Conservation (phyloP, 1,140 invertebrate genomes). For the Chelonus insularis region DNA sequence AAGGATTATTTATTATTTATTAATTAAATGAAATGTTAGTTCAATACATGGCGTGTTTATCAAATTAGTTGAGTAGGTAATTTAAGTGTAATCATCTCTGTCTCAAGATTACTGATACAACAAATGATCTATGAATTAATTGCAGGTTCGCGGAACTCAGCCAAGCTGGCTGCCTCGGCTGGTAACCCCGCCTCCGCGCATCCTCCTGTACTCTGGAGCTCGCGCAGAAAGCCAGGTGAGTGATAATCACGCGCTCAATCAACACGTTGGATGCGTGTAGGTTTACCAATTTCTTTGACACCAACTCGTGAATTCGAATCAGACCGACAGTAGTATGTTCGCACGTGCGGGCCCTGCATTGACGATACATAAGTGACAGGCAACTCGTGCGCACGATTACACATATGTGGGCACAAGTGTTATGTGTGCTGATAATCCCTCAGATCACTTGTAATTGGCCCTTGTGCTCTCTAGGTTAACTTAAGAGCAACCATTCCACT, state of each 20-base stretch:
- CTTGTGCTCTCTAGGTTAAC: background rate
- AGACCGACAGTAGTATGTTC: too few relatives aligned
- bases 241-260: constrained; percentile 40
- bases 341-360: background rate
- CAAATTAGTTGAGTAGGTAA: too few relatives aligned
- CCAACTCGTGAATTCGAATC: constrained; percentile 6
- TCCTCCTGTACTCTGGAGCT: constrained; percentile 76
- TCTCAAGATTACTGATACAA: background rate
- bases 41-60: too few relatives aligned
- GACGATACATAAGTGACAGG: constrained; percentile 2
- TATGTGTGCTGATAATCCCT: too few relatives aligned
- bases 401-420: background rate
- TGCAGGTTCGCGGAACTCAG: constrained; percentile 58
- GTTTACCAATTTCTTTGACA: constrained; percentile 62
- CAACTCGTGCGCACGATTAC: constrained; percentile 11
- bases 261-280: constrained; percentile 60
- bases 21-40: too few relatives aligned
- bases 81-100: too few relatives aligned
- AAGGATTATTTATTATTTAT: too few relatives aligned
- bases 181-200: constrained; percentile 67
- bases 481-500: too few relatives aligned
- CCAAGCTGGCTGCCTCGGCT: constrained; percentile 72
- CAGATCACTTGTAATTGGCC: constrained; percentile 1
- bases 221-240: constrained; percentile 75
- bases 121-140: constrained; percentile 13